These are phyloP conservation scores for Stomatorhinus walkeri DNA, from an alignment of 2,797 vertebrate species.

Conservation along the genomic window DNA sequence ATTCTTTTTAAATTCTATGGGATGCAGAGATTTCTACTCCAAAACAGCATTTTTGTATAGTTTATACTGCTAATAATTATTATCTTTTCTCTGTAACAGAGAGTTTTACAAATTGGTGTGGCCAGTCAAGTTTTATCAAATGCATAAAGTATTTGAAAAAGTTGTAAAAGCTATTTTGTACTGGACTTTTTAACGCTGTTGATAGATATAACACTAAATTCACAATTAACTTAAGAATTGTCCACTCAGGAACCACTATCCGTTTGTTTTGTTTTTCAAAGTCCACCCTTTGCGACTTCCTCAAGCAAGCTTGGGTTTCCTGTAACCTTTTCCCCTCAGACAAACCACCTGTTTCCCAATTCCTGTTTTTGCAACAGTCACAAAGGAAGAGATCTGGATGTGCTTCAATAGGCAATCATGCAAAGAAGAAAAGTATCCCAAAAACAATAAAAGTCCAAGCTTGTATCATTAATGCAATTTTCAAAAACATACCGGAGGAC, in stretches of 20 bases:
- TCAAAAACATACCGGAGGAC: neutral
- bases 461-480: neutral
- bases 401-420: neutral
- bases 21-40: neutral
- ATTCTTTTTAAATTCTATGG: neutral
- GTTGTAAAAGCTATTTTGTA: neutral
- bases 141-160: neutral
- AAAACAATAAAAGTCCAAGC: neutral
- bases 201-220: neutral
- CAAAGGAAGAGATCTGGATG: slow-evolving; percentile 39
- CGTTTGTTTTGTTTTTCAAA: slow-evolving; percentile 9
- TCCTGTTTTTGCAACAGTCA: slow-evolving; percentile 41
- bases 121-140: neutral
- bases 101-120: neutral
- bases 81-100: neutral
- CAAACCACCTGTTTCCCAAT: slow-evolving; percentile 43
- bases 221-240: neutral
- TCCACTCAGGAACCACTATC: neutral
- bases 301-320: slow-evolving; percentile 34
- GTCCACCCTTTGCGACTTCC: slow-evolving; percentile 29
- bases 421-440: neutral
- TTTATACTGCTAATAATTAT: neutral
- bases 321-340: slow-evolving; percentile 35
- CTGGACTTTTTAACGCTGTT: neutral
- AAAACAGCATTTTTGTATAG: neutral